A percentile compares a stretch with the other conserved stretches of the same genome.
phyloP scores from a whole-genome alignment of 2,888 invertebrate genomes.

The Phyllotreta cruciferae region DNA sequence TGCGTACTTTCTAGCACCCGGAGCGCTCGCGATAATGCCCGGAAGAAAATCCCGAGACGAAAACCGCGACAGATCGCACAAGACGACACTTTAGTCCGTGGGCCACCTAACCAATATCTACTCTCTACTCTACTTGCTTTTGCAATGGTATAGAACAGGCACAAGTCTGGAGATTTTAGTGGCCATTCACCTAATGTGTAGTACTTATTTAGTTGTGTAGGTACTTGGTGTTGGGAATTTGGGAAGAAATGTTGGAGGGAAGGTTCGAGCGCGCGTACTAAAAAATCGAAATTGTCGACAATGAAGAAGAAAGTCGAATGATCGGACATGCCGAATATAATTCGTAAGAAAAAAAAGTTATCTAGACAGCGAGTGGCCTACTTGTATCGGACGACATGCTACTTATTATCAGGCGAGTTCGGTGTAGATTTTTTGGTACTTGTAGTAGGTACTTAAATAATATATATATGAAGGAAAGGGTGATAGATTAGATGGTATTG shows the following conservation, averaged over 20 bases:
- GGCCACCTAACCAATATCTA: background rate
- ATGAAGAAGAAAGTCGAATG: slow-evolving; percentile 37
- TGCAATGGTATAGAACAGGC: too few species aligned
- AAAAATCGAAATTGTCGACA: background rate
- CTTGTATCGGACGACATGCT: slow-evolving; percentile 27
- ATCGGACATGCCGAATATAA: slow-evolving; percentile 39
- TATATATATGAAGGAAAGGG: slow-evolving; percentile 5
- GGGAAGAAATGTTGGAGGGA: too few species aligned
- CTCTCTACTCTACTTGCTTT: too few species aligned
- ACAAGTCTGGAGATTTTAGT: too few species aligned
- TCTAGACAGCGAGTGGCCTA: slow-evolving; percentile 40
- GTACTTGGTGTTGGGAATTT: too few species aligned
- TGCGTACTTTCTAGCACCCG: slow-evolving; percentile 7
- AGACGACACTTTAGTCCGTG: slow-evolving; percentile 4
- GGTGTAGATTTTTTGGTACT: background rate
- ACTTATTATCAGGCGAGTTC: slow-evolving; percentile 12
- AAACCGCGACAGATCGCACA: slow-evolving; percentile 12
- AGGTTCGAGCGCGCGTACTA: slow-evolving; percentile 1
- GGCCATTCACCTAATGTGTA: too few species aligned
- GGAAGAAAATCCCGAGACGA: slow-evolving; percentile 1
- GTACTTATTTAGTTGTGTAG: too few species aligned
- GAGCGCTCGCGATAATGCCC: slow-evolving; percentile 8
- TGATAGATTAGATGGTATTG: too few species aligned
- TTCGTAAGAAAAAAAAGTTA: slow-evolving; percentile 40
- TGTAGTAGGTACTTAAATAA: too few species aligned